Evolutionary conservation across 2,797 vertebrate species (phyloP), one percentile per base, ranked within the genome.

Genomic region (Enteromius afrohamiltoni): DNA sequence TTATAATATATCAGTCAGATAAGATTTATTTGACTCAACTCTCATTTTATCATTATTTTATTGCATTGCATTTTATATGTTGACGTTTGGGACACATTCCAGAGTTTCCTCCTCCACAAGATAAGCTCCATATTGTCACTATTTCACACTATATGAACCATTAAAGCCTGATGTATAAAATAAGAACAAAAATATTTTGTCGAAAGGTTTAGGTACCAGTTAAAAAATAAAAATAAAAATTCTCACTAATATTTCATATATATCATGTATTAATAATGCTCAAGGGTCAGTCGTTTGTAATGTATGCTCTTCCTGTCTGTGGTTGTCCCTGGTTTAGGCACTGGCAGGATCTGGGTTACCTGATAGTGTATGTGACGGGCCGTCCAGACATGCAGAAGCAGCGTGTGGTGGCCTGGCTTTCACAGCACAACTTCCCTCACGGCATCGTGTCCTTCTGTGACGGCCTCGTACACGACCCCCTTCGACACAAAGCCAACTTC

Each of bases 301-400:
- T 58, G 64, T 11, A 16, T 14, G 31, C 21, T n/a, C 19, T 21
- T 17, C 6, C n/a, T 68, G 47, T 26, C 4, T 34, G 19, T 23
- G 21, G 49, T 47, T 65, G 62, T 3, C 21, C 29, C 0, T 73
- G 55, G 78, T 3, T 0, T 83, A 99, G 98, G 90, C 97, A 98
- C 94, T 99, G 98, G 98, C 98, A 99, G 93, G 98, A 99, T 91
- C 90, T 99, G 77, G 98, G 98, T 91, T 99, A 99, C 92, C 89
- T 99, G 94, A 99, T 99, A 16, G 96, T 99, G 81, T 99, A 99
- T 0, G 96, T 99, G 86, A 99, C 98, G 0, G 98, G 98, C 53
- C 96, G 98, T 45, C 98, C 98, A 0, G 98, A 99, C 95, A 99
- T 99, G 98, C 98, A 99, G 94, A 99, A 99, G 95, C 98, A 99